Base-by-base conservation (phyloP, 1,140 invertebrate genomes). In the Drosophila punjabiensis region DNA sequence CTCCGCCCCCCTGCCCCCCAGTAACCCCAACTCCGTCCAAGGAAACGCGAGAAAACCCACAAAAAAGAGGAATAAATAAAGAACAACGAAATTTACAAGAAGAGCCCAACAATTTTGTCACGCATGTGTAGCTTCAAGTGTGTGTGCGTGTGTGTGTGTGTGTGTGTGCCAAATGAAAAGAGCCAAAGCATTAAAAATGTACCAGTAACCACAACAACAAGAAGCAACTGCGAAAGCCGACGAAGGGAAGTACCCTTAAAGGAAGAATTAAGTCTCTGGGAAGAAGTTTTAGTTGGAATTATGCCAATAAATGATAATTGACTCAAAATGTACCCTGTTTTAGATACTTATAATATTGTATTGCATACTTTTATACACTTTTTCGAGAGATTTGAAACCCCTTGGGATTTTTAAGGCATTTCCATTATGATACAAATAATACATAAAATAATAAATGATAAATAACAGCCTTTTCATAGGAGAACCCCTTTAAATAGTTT, bases 101-200 rank as follows among this genome's bases (percentile, higher is more conserved):
- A 53, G 47, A 74, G 56, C 50, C 69, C 71, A 74, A 62, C 56
- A 74, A 74, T 74, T 74, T 74, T 74, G 71, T 74, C 71, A 74
- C 71, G 71, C 71, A 74, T 74, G 71, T 81, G 64, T 64, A 41
- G 50, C 30, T 56, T n/a, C 37, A 20, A 28, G 60, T 61, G 71
- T 77, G 45, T 52, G 68, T 64, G 68, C 53, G 33, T 13, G 18
- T 37, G 13, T 45, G 14, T 28, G 48, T 69, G 58, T 37, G 39
- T 66, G n/a, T 35, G 33, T 69, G 59, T 41, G 66, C 58, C 58
- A 83, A 69, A 66, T 62, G 62, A 77, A 76, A 70, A 62, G 52
- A 43, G 63, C 69, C 59, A 76, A 63, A 60, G 41, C 60, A 80
- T 74, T 63, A 67, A 73, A 55, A 64, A 61, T 74, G 58, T 68